phyloP scores from a whole-genome alignment of 2,797 vertebrate species.

The Podarcis lilfordi region DNA sequence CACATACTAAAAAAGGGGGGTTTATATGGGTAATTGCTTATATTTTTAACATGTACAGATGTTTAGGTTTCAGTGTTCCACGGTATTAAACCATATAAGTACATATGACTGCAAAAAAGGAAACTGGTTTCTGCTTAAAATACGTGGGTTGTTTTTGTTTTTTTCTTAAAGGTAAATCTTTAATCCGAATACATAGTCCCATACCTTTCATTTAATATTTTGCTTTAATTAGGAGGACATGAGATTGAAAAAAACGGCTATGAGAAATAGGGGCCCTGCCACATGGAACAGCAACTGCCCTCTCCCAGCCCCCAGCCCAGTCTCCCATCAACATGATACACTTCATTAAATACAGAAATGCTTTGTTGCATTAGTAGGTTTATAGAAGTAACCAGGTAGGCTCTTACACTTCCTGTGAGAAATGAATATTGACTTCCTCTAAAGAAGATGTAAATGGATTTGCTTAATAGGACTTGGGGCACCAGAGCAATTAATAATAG shows the following conservation, averaged over 20 bases:
- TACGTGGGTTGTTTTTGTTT: background rate
- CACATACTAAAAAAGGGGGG: constrained; percentile 44
- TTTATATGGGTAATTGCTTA: constrained; percentile 20
- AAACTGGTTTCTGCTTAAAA: constrained; percentile 24
- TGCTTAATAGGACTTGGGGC: constrained; percentile 89
- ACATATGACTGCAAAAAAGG: background rate
- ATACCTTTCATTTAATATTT: constrained; percentile 49
- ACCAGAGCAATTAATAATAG: constrained; percentile 94
- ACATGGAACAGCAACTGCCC: background rate
- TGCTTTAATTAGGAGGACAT: constrained; percentile 10
- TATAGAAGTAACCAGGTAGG: constrained; percentile 64
- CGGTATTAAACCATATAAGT: background rate
- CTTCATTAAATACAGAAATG: constrained; percentile 66
- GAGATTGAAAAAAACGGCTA: constrained; percentile 30
- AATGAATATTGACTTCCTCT: constrained; percentile 89
- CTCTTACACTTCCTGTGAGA: constrained; percentile 81
- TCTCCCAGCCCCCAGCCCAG: background rate
- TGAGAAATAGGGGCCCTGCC: constrained; percentile 36
- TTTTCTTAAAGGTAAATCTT: background rate
- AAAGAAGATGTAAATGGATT: constrained; percentile 90
- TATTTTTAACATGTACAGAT: constrained; percentile 50
- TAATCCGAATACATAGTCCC: constrained; percentile 33
- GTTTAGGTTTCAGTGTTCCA: background rate
- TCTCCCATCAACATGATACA: constrained; percentile 34
- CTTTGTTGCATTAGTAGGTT: constrained; percentile 68